Percentiles rank a stretch among this genome's conserved stretches.
These are phyloP conservation scores for Conger conger DNA, from an alignment of 2,113 vertebrate species.

Conservation along the genomic window DNA sequence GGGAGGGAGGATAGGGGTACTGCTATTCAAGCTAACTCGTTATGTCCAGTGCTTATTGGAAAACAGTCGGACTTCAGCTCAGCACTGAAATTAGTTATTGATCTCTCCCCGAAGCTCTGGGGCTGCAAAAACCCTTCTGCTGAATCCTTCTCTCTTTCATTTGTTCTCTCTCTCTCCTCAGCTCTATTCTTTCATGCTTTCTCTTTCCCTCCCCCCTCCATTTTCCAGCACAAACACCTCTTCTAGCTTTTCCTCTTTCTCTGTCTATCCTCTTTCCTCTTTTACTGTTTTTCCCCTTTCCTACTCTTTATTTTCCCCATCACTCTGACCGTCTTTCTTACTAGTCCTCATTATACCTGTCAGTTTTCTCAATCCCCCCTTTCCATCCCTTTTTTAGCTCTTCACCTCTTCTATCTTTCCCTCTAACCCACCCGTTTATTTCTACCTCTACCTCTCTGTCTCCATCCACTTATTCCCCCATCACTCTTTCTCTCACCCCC, in stretches of 20 bases:
- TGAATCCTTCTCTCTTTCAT: constrained; percentile 6
- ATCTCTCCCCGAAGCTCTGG: constrained; percentile 55
- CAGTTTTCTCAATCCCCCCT: background rate
- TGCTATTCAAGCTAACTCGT: constrained; percentile 47
- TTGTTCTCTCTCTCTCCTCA: background rate
- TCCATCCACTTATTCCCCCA: background rate
- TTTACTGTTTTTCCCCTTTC: constrained; percentile 58
- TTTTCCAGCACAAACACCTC: background rate
- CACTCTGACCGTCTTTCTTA: constrained; percentile 25
- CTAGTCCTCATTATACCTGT: background rate
- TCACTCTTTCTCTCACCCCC: constrained; percentile 7
- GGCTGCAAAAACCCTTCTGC: constrained; percentile 17
- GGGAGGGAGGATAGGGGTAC: constrained; percentile 52
- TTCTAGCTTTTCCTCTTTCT: background rate
- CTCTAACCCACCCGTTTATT: constrained; percentile 60
- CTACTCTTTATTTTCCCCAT: constrained; percentile 59
- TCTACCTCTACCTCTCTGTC: constrained; percentile 47
- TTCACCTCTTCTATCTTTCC: constrained; percentile 63
- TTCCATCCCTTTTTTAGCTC: background rate
- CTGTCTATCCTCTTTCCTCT: constrained; percentile 54
- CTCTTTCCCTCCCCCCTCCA: background rate
- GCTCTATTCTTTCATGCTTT: background rate
- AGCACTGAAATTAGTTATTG: constrained; percentile 76
- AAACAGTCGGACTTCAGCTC: constrained; percentile 67
- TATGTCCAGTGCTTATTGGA: constrained; percentile 70